Conservation (phyloP, 2,797 vertebrate species). For the Diplodus puntazzo region DNA sequence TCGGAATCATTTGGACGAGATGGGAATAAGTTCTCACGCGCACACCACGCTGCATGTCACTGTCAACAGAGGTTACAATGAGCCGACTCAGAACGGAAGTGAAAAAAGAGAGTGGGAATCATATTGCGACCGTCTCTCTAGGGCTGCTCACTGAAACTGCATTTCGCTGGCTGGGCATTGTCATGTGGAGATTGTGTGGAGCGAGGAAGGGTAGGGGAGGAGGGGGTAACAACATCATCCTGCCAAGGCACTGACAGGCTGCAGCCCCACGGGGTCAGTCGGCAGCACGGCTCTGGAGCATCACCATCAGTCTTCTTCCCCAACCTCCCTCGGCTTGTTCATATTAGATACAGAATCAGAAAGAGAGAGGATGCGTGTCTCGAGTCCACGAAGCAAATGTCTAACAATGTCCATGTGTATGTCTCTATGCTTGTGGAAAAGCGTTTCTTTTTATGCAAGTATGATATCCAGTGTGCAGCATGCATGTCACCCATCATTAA, state of each 20-base stretch:
- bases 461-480: constrained; percentile 24
- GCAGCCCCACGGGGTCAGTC: constrained; percentile 66
- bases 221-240: constrained; percentile 48
- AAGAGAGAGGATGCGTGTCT: neutral
- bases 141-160: constrained; percentile 41
- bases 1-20: constrained; percentile 42
- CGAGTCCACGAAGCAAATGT: constrained; percentile 6
- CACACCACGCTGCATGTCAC: constrained; percentile 35
- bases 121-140: constrained; percentile 35
- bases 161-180: constrained; percentile 43
- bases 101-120: constrained; percentile 39
- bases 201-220: neutral
- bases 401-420: neutral
- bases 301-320: constrained; percentile 48
- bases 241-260: constrained; percentile 64
- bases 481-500: constrained; percentile 38
- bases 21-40: constrained; percentile 43
- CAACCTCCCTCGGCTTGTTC: constrained; percentile 22
- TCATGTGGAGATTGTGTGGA: constrained; percentile 46
- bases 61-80: constrained; percentile 45
- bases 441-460: constrained; percentile 16
- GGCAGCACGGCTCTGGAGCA: constrained; percentile 48
- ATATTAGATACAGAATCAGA: constrained; percentile 45
- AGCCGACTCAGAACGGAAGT: constrained; percentile 28
- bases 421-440: neutral